Evolutionary conservation across 2,888 invertebrate species (phyloP).

Genomic region (Phania funesta): DNA sequence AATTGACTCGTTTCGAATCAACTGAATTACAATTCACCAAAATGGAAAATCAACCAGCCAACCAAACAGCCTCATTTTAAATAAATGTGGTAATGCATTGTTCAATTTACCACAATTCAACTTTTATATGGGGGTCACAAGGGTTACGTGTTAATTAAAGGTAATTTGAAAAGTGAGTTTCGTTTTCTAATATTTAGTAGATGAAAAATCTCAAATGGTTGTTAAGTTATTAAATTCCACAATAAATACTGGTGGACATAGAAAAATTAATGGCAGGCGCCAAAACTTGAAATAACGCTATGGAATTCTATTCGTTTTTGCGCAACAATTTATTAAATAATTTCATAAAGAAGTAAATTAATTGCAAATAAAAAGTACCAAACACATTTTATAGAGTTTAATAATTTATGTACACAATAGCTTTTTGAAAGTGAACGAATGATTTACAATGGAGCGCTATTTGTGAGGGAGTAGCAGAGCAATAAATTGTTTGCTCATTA

Average conservation of each 20-base stretch:
- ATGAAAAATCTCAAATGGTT: background rate
- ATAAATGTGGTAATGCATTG: slow-evolving; percentile 32
- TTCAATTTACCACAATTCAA: slow-evolving; percentile 31
- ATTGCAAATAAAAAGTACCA: no score
- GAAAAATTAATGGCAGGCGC: slow-evolving; percentile 57
- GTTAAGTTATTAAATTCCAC: slow-evolving; percentile 11
- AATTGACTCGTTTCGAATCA: slow-evolving; percentile 16
- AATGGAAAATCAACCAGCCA: slow-evolving; percentile 10
- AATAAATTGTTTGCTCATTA: no score
- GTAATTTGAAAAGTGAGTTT: slow-evolving; percentile 57
- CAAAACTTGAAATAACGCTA: no score
- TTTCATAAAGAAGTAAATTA: no score
- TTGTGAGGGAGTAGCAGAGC: no score
- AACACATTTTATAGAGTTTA: no score
- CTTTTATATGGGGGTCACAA: slow-evolving; percentile 36
- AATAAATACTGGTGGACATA: background rate
- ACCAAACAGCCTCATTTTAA: slow-evolving; percentile 11
- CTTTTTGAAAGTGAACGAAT: no score
- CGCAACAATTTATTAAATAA: no score
- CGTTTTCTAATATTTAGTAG: slow-evolving; percentile 16
- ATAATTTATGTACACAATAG: no score
- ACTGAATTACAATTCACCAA: slow-evolving; percentile 10
- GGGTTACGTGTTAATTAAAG: slow-evolving; percentile 61
- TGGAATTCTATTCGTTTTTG: no score
- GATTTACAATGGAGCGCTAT: no score